phyloP scores from a whole-genome alignment of 2,113 vertebrate genomes.

The Gopherus flavomarginatus region DNA sequence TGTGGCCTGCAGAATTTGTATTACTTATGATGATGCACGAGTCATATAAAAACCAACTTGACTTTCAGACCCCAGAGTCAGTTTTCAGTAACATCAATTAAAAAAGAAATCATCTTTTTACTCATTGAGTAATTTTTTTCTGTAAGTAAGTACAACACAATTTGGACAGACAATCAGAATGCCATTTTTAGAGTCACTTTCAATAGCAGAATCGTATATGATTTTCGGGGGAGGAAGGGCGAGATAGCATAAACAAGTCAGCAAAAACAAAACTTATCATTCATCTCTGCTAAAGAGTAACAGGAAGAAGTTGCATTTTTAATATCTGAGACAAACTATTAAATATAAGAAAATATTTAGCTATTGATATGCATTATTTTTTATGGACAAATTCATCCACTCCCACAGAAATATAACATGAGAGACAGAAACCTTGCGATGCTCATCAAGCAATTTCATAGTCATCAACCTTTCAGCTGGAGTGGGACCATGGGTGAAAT shows the following conservation, averaged over 20 bases:
- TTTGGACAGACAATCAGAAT: accelerated
- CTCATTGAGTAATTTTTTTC: background rate
- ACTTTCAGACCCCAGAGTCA: background rate
- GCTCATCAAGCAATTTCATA: background rate
- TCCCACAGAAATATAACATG: background rate
- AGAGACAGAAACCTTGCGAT: accelerated
- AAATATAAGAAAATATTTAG: background rate
- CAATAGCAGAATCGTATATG: accelerated
- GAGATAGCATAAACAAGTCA: background rate
- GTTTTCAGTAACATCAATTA: background rate
- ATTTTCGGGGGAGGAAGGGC: background rate
- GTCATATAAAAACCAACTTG: background rate
- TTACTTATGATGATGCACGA: background rate
- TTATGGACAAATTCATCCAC: accelerated
- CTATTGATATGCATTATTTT: accelerated
- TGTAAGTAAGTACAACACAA: background rate
- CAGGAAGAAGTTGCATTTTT: background rate
- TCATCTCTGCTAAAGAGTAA: background rate
- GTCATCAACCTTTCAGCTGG: background rate
- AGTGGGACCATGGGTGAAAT: background rate
- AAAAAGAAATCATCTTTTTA: background rate
- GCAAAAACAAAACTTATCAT: background rate
- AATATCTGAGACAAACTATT: background rate
- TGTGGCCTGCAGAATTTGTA: background rate
- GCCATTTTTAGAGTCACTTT: background rate